phyloP scores from a whole-genome alignment of 1,140 invertebrate species.

The Pseudomyrmex dendroicus region DNA sequence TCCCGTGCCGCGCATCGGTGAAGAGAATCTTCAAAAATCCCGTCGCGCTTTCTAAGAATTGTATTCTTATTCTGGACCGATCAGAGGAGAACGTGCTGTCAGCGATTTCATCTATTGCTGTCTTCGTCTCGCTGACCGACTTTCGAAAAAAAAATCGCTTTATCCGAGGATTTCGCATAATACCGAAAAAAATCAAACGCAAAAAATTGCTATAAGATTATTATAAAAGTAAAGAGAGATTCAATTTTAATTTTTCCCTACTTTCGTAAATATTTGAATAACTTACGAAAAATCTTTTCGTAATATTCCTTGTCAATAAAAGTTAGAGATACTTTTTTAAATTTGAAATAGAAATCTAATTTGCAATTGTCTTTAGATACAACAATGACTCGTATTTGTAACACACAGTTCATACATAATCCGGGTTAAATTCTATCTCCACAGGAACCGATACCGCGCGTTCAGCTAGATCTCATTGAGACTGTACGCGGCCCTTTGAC shows the following conservation, averaged over 20 bases:
- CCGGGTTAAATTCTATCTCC: background rate
- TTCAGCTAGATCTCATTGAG: background rate
- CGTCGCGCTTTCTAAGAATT: constrained; percentile 38
- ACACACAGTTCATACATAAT: background rate
- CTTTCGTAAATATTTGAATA: too few relatives aligned
- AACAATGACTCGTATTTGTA: background rate
- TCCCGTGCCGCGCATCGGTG: constrained; percentile 44
- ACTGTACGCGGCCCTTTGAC: constrained; percentile 3
- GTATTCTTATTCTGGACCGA: constrained; percentile 49
- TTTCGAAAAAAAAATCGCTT: constrained; percentile 11
- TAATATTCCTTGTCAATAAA: too few relatives aligned
- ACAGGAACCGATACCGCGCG: background rate
- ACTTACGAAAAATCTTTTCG: background rate
- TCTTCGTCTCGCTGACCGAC: background rate
- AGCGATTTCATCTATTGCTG: constrained; percentile 24
- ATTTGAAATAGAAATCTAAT: background rate
- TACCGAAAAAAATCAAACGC: background rate
- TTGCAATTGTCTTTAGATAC: background rate
- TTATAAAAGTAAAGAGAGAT: too few relatives aligned
- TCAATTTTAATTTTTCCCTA: too few relatives aligned
- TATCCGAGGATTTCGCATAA: background rate
- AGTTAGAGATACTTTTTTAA: too few relatives aligned
- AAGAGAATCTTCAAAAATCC: constrained; percentile 66
- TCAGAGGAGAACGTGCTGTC: constrained; percentile 12
- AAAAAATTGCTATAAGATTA: background rate